Evolutionary conservation across 1,140 invertebrate species (phyloP), one percentile per base, ranked within the genome.

Genomic region (Pseudomyrmex concolor): DNA sequence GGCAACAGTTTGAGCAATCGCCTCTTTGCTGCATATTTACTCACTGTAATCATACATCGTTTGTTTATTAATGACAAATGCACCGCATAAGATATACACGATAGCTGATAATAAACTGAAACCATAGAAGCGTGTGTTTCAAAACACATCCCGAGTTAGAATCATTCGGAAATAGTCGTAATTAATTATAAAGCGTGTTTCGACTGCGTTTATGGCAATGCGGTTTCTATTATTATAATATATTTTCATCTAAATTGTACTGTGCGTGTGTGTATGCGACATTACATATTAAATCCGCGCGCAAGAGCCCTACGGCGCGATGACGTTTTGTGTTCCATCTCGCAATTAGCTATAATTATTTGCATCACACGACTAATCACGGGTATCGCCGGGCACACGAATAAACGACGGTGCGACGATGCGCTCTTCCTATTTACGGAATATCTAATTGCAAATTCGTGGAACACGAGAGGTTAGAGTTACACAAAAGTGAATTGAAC

Each of bases 401-500:
- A 60, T 54, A n/a, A 19, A 48, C 60, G 22, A 45, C 13, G 13
- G 13, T 17, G 10, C 57, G 22, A 15, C 57, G 51, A 34, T 15
- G 22, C 54, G 55, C 45, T 71, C 50, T 57, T 66, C 80, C 81
- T 76, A 76, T 83, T 76, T 76, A 50, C 68, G 78, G 43, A 72
- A 76, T 76, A 76, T 84, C 73, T 86, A 86, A 86, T 86, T 86
- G 85, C 83, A 84, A 86, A 81, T 78, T 86, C 60, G 55, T 84
- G 70, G 80, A 84, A 86, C 66, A 67, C 50, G 64, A 63, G 78
- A 82, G 66, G 73, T 67, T 72, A 67, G 72, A 74, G 34, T 85
- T 85, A 76, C 72, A 74, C 71, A 74, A 85, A 83, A 85, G 73
- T 85, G 55, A 83, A 85, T 85, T 72, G 80, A 83, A 73, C 71